These are phyloP conservation scores for Agonopterix arenella DNA, from an alignment of 2,888 invertebrate genomes.

Conservation along the genomic window DNA sequence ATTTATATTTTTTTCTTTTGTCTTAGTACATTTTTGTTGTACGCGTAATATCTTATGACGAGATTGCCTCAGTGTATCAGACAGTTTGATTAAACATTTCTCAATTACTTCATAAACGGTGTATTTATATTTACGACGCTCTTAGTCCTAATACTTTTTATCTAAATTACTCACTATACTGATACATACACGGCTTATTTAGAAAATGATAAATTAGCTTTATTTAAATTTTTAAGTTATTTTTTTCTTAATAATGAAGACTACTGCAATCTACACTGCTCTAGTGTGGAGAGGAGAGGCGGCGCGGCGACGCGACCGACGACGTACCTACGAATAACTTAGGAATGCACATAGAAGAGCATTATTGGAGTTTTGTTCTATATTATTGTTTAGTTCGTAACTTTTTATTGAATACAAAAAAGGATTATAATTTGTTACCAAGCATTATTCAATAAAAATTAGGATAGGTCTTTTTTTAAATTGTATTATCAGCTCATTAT, in stretches of 20 bases:
- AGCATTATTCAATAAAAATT: conserved; percentile 73
- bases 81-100: conserved; percentile 28
- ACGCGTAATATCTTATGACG: conserved; percentile 22
- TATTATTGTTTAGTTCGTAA: conserved; percentile 61
- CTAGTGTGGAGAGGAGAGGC: neutral
- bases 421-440: conserved; percentile 73
- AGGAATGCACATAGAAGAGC: conserved; percentile 13
- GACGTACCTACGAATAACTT: neutral
- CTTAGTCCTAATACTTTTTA: conserved; percentile 28
- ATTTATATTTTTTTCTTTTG: conserved; percentile 42
- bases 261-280: conserved; percentile 5
- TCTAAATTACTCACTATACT: conserved; percentile 42
- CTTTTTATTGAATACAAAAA: conserved; percentile 70
- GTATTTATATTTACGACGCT: conserved; percentile 26
- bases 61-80: conserved; percentile 48
- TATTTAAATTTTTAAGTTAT: conserved; percentile 69
- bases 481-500: conserved; percentile 76
- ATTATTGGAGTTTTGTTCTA: conserved; percentile 62
- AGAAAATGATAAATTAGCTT: conserved; percentile 63
- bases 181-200: conserved; percentile 53
- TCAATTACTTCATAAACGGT: conserved; percentile 18
- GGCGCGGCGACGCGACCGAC: neutral
- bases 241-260: conserved; percentile 43
- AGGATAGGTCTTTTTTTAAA: conserved; percentile 69
- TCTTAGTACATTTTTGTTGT: conserved; percentile 18